Percentiles rank a stretch among this genome's conserved stretches.
Conservation (phyloP, 2,888 invertebrate species). For the Apantesis nais region DNA sequence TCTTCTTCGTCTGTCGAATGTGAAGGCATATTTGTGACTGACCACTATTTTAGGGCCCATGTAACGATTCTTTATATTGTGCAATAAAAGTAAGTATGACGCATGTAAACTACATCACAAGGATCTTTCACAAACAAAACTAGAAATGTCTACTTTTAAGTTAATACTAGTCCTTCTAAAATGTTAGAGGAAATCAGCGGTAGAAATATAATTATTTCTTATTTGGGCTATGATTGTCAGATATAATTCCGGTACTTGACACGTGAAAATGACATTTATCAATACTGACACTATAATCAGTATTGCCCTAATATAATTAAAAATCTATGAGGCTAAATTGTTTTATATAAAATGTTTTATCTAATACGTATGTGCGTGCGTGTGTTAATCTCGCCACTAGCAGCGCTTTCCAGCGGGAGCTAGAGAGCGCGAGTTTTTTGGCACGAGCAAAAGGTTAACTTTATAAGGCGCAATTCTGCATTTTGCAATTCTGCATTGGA, state of each 20-base stretch:
- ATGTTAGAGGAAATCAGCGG: slow-evolving; percentile 27
- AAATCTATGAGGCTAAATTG: background rate
- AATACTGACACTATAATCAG: slow-evolving; percentile 4
- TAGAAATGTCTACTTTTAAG: slow-evolving; percentile 9
- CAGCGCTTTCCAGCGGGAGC: no score
- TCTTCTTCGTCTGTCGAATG: slow-evolving; percentile 75
- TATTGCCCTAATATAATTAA: slow-evolving; percentile 29
- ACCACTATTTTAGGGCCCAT: slow-evolving; percentile 42
- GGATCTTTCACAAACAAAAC: slow-evolving; percentile 10
- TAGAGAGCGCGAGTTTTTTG: no score
- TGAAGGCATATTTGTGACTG: slow-evolving; percentile 62
- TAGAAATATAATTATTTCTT: slow-evolving; percentile 31
- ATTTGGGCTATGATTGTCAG: slow-evolving; percentile 31
- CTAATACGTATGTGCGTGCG: no score
- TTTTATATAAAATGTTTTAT: no score
- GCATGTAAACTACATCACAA: slow-evolving; percentile 37
- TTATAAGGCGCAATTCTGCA: no score
- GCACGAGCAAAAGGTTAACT: no score
- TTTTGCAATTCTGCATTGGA: no score
- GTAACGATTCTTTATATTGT: slow-evolving; percentile 53
- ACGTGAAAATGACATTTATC: slow-evolving; percentile 23
- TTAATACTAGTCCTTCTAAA: slow-evolving; percentile 17
- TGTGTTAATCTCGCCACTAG: no score
- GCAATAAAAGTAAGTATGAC: slow-evolving; percentile 48
- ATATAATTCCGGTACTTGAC: slow-evolving; percentile 7